Percentiles rank a stretch among this genome's conserved stretches.
Evolutionary conservation across 2,113 vertebrate species (phyloP).

Genomic region (Sigmodon hispidus): DNA sequence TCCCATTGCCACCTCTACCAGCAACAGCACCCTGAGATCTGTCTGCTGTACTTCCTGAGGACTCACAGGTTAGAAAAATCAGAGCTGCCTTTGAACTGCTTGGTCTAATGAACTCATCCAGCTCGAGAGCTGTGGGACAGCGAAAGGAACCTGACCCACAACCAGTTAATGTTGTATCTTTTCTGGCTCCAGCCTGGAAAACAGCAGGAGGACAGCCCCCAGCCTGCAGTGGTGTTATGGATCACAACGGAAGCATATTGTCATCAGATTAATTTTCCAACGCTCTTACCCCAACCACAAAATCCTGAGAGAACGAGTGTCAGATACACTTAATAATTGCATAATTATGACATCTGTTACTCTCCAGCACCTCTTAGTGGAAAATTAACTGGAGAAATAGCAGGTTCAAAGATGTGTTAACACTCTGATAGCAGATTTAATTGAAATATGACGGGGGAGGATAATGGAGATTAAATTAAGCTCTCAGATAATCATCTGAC

Average conservation of each 20-base stretch:
- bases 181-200: conserved; percentile 70
- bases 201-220: conserved; percentile 81
- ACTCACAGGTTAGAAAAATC: background rate
- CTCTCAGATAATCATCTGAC: conserved; percentile 94
- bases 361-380: conserved; percentile 90
- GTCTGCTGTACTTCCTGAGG: background rate
- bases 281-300: conserved; percentile 67
- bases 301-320: conserved; percentile 85
- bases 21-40: rapidly evolving
- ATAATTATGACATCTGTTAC: conserved; percentile 98
- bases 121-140: conserved; percentile 60
- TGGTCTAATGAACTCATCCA: conserved; percentile 13
- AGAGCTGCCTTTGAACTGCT: background rate
- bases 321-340: conserved; percentile 92
- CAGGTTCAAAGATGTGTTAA: conserved; percentile 93
- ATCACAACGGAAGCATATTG: conserved; percentile 87
- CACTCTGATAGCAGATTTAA: conserved; percentile 91
- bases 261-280: conserved; percentile 87
- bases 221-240: conserved; percentile 79
- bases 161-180: conserved; percentile 81
- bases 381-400: conserved; percentile 92
- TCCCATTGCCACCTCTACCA: background rate
- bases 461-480: conserved; percentile 96
- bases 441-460: conserved; percentile 93
- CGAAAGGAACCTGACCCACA: conserved; percentile 69